These are phyloP conservation scores for Seriola rivoliana DNA, from an alignment of 2,113 vertebrate species.

Conservation along the genomic window DNA sequence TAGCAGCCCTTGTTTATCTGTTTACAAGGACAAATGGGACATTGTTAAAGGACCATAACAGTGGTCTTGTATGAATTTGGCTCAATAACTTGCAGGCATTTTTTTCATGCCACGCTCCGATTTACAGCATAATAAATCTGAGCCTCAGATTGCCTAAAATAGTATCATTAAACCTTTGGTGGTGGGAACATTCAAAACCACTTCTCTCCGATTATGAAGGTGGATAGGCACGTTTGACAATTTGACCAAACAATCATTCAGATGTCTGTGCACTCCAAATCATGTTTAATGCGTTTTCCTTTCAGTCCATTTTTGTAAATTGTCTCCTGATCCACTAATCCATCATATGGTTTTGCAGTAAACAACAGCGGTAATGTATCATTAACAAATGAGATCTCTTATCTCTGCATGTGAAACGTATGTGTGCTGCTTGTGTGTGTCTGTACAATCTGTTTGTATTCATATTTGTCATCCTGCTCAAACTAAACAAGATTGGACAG, in stretches of 20 bases:
- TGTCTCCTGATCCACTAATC: slow-evolving; percentile 30
- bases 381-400: not conserved
- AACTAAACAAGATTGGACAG: slow-evolving; percentile 46
- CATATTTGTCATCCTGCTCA: slow-evolving; percentile 13
- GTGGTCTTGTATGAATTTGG: not conserved
- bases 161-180: slow-evolving; percentile 44
- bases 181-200: slow-evolving; percentile 21
- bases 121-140: slow-evolving; percentile 67
- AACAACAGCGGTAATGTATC: slow-evolving; percentile 2
- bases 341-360: slow-evolving; percentile 22
- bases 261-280: slow-evolving; percentile 36
- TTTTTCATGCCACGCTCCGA: slow-evolving; percentile 25
- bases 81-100: not conserved
- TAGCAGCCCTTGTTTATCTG: not conserved
- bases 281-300: slow-evolving; percentile 10
- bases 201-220: not conserved
- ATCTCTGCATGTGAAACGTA: not conserved
- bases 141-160: slow-evolving; percentile 27
- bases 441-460: not conserved
- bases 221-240: slow-evolving; percentile 35
- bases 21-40: slow-evolving; percentile 4
- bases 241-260: slow-evolving; percentile 64
- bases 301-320: slow-evolving; percentile 37
- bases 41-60: not conserved
- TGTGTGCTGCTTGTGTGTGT: not conserved